Conservation (phyloP, 2,888 invertebrate genomes). For the Meiosimyza decipiens region DNA sequence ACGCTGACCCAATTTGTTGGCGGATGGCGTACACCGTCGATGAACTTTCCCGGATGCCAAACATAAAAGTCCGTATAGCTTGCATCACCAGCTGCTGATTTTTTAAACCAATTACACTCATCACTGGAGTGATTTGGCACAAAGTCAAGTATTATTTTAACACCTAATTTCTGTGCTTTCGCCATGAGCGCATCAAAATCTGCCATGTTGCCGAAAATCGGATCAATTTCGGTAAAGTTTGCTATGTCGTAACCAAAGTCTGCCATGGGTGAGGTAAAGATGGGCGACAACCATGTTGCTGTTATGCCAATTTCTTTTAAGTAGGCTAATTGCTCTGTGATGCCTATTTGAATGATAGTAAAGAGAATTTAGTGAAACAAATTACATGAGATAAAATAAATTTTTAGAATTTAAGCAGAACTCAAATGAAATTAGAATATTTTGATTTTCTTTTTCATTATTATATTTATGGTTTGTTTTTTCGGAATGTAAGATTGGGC, state of each 20-base stretch:
- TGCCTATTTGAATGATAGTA: conserved; percentile 66
- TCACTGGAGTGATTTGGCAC: conserved; percentile 84
- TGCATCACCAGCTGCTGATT: conserved; percentile 73
- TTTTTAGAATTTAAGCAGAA: no score
- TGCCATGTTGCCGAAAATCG: conserved; percentile 76
- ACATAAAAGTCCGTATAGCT: conserved; percentile 80
- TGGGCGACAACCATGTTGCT: conserved; percentile 79
- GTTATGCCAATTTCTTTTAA: conserved; percentile 76
- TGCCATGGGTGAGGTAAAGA: conserved; percentile 79
- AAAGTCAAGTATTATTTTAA: conserved; percentile 75
- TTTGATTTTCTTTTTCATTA: no score
- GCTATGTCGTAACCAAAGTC: conserved; percentile 85
- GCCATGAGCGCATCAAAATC: conserved; percentile 75
- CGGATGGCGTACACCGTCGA: conserved; percentile 65
- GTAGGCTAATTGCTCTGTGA: conserved; percentile 72
- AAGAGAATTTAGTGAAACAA: no score
- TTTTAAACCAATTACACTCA: conserved; percentile 86
- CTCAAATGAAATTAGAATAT: no score
- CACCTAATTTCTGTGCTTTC: conserved; percentile 69
- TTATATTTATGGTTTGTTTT: no score
- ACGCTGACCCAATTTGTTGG: conserved; percentile 79
- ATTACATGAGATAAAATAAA: no score
- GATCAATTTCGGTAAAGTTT: conserved; percentile 76
- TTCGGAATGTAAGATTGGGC: no score
- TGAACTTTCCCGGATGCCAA: conserved; percentile 73